Conservation (phyloP, 2,888 invertebrate genomes). For the Eupithecia exiguata region DNA sequence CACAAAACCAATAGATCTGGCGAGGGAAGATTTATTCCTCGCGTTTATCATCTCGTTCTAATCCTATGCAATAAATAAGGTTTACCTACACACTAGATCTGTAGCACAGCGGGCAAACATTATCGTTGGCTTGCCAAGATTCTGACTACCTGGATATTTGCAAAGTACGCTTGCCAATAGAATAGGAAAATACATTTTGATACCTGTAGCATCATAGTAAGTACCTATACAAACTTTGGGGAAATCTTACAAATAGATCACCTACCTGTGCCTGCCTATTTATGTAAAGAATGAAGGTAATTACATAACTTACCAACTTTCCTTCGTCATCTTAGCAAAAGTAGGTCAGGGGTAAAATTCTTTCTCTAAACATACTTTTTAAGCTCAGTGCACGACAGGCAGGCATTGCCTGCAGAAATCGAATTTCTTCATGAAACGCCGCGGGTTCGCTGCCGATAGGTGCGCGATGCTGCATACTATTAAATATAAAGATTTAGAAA, state of each 20-base stretch:
- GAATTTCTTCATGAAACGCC: no score
- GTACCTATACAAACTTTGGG: neutral
- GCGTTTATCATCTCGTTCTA: slow-evolving; percentile 24
- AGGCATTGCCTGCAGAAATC: no score
- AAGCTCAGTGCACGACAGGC: no score
- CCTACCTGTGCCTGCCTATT: neutral
- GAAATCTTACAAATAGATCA: neutral
- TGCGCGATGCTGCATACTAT: no score
- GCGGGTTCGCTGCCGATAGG: no score
- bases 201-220: neutral
- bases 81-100: slow-evolving; percentile 7
- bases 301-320: neutral
- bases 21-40: slow-evolving; percentile 25
- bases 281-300: neutral
- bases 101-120: slow-evolving; percentile 6
- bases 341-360: no score
- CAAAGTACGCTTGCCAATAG: neutral
- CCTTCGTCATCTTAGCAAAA: neutral
- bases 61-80: slow-evolving; percentile 19
- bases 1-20: slow-evolving; percentile 15
- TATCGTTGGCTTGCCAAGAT: slow-evolving; percentile 8
- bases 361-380: no score
- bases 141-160: slow-evolving; percentile 15
- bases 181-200: neutral
- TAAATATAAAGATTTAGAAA: no score